Evolutionary conservation across 2,888 invertebrate genomes (phyloP).

Genomic region (Syritta pipiens): DNA sequence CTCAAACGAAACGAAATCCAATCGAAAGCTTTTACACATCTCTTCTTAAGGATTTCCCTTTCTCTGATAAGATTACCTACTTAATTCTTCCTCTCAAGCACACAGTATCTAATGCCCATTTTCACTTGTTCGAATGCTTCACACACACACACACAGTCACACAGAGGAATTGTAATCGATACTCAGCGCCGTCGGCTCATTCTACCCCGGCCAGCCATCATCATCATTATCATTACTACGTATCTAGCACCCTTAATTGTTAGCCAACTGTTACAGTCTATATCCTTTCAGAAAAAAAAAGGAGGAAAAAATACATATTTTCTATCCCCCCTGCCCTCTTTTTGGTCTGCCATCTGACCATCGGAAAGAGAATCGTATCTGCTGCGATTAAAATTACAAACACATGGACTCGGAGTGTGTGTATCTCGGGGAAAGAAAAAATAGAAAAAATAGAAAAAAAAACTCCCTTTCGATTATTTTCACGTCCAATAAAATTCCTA

Average conservation of each 20-base stretch:
- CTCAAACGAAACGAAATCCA: no score
- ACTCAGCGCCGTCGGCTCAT: constrained; percentile 48
- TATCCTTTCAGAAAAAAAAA: no score
- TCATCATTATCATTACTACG: constrained; percentile 63
- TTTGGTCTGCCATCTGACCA: not conserved
- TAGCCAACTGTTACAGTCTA: constrained; percentile 60
- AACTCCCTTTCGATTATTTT: constrained; percentile 66
- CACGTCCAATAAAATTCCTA: constrained; percentile 63
- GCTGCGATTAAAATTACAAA: constrained; percentile 63
- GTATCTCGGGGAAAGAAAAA: constrained; percentile 6
- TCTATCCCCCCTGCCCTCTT: not conserved
- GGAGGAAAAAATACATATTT: constrained; percentile 10
- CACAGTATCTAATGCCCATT: constrained; percentile 55
- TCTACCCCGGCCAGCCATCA: constrained; percentile 56
- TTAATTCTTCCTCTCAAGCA: constrained; percentile 49
- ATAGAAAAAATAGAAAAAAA: constrained; percentile 5
- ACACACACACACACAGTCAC: constrained; percentile 15
- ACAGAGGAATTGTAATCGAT: constrained; percentile 50
- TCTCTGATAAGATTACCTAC: constrained; percentile 63
- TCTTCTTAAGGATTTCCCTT: constrained; percentile 33
- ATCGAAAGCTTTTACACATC: constrained; percentile 49
- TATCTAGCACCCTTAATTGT: constrained; percentile 69
- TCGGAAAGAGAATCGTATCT: constrained; percentile 19
- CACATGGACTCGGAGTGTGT: constrained; percentile 52
- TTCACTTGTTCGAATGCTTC: constrained; percentile 41